Evolutionary conservation across 2,888 invertebrate species (phyloP).

Genomic region (Caenorhabditis auriculariae): DNA sequence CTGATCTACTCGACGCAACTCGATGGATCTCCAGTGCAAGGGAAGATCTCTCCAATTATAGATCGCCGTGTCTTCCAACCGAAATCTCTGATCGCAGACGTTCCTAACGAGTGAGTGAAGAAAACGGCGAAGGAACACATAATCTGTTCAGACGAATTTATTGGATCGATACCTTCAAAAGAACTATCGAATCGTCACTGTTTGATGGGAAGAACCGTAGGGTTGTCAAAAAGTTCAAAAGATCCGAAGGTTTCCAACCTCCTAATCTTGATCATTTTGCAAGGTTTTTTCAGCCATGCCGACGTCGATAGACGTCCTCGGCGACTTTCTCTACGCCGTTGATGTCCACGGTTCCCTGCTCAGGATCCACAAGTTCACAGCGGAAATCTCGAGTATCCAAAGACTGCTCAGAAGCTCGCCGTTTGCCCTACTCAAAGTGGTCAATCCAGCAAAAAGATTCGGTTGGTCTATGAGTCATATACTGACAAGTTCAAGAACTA

Average conservation of each 20-base stretch:
- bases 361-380: conserved; percentile 24
- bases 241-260: no score
- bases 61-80: conserved; percentile 15
- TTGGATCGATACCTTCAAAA: conserved; percentile 1
- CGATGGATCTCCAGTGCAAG: conserved; percentile 15
- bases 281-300: no score
- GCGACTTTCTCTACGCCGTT: conserved; percentile 13
- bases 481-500: no score
- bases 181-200: neutral
- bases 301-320: conserved; percentile 16
- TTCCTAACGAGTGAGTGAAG: conserved; percentile 11
- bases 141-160: neutral
- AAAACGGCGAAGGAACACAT: conserved; percentile 9
- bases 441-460: conserved; percentile 18
- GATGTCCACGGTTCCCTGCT: conserved; percentile 7
- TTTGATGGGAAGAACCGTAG: conserved; percentile 10
- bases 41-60: conserved; percentile 3
- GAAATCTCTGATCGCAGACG: conserved; percentile 8
- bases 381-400: conserved; percentile 4
- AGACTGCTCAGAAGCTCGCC: conserved; percentile 9
- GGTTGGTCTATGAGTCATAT: no score
- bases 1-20: conserved; percentile 11
- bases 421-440: conserved; percentile 7
- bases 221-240: conserved; percentile 15
- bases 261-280: no score